phyloP scores from a whole-genome alignment of 2,797 vertebrate genomes.

The Mycteria americana region DNA sequence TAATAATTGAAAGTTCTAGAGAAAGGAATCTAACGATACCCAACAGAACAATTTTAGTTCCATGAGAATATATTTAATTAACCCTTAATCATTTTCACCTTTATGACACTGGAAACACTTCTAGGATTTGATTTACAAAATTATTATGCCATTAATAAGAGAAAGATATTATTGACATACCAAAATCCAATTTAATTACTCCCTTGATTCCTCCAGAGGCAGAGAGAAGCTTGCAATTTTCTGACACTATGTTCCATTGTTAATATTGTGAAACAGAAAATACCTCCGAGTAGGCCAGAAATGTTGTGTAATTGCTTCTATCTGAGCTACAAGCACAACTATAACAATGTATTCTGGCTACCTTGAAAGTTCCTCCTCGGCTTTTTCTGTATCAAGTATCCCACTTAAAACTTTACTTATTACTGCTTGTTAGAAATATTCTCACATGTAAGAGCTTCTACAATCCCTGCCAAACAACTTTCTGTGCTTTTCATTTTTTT shows the following conservation, averaged over 20 bases:
- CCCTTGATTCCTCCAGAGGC: conserved; percentile 48
- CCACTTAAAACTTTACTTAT: conserved; percentile 30
- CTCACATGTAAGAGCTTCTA: not conserved
- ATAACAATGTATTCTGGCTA: not conserved
- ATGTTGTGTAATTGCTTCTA: not conserved
- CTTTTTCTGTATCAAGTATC: not conserved
- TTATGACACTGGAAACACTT: conserved; percentile 51
- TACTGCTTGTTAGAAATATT: conserved; percentile 10
- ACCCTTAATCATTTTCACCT: conserved; percentile 65
- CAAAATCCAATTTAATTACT: conserved; percentile 71
- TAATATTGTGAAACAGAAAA: conserved; percentile 59
- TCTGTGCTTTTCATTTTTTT: not conserved
- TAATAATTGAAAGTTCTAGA: conserved; percentile 29
- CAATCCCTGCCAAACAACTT: not conserved
- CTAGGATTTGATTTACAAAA: conserved; percentile 68
- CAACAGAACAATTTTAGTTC: conserved; percentile 48
- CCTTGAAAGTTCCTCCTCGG: not conserved
- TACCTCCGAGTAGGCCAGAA: not conserved
- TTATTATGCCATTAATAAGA: conserved; percentile 70
- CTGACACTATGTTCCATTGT: conserved; percentile 49
- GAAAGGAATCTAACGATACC: not conserved
- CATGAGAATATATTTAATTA: conserved; percentile 68
- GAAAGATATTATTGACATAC: conserved; percentile 54
- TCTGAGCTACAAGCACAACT: not conserved
- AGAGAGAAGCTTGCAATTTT: conserved; percentile 45